phyloP scores from a whole-genome alignment of 2,797 vertebrate genomes.

The Sebastes reedi region DNA sequence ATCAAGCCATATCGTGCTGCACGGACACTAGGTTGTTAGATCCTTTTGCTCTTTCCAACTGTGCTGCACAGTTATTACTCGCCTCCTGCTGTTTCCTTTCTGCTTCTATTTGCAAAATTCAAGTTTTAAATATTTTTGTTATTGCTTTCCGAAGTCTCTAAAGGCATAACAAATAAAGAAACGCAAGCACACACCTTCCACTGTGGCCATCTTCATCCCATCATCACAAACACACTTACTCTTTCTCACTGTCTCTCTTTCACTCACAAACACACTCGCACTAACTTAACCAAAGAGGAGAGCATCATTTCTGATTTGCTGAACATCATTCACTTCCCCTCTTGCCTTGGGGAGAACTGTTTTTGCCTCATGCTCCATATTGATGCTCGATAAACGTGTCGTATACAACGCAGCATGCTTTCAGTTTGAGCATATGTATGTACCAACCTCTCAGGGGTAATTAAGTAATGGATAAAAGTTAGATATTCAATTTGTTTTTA shows the following conservation, averaged over 20 bases:
- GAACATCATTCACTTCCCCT: constrained; percentile 36
- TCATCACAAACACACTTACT: background rate
- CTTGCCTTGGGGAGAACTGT: constrained; percentile 21
- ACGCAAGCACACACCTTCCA: background rate
- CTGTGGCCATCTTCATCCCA: background rate
- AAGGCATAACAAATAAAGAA: constrained; percentile 12
- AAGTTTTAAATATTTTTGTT: constrained; percentile 29
- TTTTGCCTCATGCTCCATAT: constrained; percentile 25
- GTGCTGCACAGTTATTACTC: background rate
- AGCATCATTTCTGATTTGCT: constrained; percentile 36
- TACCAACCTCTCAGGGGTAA: constrained; percentile 18
- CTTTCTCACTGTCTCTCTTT: background rate
- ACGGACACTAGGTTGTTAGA: constrained; percentile 3
- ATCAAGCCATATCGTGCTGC: constrained; percentile 13
- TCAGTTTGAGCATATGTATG: background rate
- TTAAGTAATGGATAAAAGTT: constrained; percentile 32
- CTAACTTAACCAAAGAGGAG: constrained; percentile 6
- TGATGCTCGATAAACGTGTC: constrained; percentile 21
- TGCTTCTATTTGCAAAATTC: constrained; percentile 31
- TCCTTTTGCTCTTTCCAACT: constrained; percentile 10
- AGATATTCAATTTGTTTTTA: constrained; percentile 37
- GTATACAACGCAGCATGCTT: background rate
- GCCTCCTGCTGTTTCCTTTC: background rate
- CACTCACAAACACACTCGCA: background rate
- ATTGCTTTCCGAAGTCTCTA: constrained; percentile 17